Evolutionary conservation across 2,113 vertebrate species (phyloP).

Genomic region (Siniperca knerii): DNA sequence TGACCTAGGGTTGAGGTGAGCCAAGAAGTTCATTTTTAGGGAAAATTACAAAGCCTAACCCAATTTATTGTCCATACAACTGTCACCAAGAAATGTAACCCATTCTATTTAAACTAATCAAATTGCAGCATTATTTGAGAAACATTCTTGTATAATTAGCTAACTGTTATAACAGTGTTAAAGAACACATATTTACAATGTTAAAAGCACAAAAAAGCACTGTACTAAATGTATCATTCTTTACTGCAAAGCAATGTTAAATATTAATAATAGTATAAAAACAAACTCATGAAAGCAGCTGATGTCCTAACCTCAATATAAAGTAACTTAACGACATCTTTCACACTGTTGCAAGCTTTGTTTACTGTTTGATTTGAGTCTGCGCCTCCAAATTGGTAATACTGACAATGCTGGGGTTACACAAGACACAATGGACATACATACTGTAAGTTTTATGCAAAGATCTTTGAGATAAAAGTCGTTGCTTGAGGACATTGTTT

Average conservation of each 20-base stretch:
- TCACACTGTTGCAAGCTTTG: conserved; percentile 14
- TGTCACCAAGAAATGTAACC: background rate
- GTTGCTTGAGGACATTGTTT: conserved; percentile 2
- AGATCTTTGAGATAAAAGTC: background rate
- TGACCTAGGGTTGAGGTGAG: conserved; percentile 39
- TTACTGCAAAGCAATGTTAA: background rate
- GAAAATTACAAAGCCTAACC: conserved; percentile 27
- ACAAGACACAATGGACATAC: conserved; percentile 10
- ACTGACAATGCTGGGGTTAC: background rate
- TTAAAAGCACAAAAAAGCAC: background rate
- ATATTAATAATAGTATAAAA: background rate
- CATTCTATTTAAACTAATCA: background rate
- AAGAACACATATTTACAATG: background rate
- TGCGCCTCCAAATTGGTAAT: background rate
- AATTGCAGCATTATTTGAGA: background rate
- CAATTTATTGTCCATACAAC: background rate
- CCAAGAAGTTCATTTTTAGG: background rate
- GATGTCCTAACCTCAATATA: conserved; percentile 7
- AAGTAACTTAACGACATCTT: conserved; percentile 4
- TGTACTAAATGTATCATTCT: background rate
- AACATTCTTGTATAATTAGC: background rate
- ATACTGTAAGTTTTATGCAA: conserved; percentile 1
- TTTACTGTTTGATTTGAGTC: conserved; percentile 22
- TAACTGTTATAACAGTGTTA: background rate
- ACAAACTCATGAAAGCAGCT: background rate